Base-by-base conservation (phyloP, 2,888 invertebrate species). In the Eupeodes luniger region DNA sequence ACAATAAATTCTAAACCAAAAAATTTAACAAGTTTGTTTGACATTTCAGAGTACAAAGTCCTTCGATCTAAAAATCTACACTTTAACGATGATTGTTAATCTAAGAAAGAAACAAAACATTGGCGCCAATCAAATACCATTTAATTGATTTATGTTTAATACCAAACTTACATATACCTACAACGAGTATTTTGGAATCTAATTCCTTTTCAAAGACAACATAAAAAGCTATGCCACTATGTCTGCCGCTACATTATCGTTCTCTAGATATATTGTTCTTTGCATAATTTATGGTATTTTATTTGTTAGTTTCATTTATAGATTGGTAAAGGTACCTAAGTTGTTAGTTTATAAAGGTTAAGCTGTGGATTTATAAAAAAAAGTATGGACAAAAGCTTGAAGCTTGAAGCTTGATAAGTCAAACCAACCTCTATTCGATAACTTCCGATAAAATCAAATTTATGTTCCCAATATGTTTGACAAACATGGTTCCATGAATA, bases 231-330 rank as follows among this genome's bases (percentile, higher is more conserved):
- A 1, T 9, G 51, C 10, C 16, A 27, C 9, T n/a, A 16, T n/a
- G 49, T 70, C 27, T 59, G 57, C 72, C 47, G 16, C 70, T 9
- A 19, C 70, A 27, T 27, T 40, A 55, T 59, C 34, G 76, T 79
- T 79, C 70, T 79, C 81, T 7, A 40, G 2, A 40, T 40, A 47
- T 77, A 82, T 86, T 59, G 62, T 64, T 64, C 74, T 81, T 78
- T 81, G 78, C 74, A 85, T 86, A 79, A 79, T 69, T 86, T 86
- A 81, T 57, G n/a, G 27, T 49, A 19, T 77, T 6, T 36, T 9
- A 36, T 59, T 34, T 36, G 34, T 1, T 57, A 4, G 11, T 2
- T 57, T 1, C 5, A 9, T 51, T n/a, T 7, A 51, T 1, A 51
- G 1, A 19, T 19, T 10, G 10, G 11, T 19, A 55, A 4, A 10